Evolutionary conservation across 1,140 invertebrate species (phyloP).

Genomic region (Caenorhabditis briggsae): DNA sequence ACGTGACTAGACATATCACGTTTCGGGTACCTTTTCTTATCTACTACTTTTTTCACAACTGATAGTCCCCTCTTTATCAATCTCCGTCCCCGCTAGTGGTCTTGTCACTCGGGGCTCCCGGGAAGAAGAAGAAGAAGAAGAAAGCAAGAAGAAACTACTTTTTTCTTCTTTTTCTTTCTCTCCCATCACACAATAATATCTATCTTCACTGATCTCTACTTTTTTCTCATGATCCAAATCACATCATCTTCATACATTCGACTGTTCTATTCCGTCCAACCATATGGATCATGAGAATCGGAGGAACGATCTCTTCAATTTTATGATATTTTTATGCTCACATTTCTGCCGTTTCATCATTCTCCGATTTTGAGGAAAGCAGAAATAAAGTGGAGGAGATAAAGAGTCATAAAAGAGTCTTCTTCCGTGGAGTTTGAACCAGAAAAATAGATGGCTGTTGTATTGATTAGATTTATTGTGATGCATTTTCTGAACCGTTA

Average conservation of each 20-base stretch:
- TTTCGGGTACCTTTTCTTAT: neutral
- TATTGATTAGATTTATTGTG: too few relatives aligned
- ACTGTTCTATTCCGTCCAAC: slow-evolving; percentile 44
- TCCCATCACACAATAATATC: slow-evolving; percentile 48
- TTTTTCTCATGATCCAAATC: slow-evolving; percentile 55
- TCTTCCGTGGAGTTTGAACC: neutral
- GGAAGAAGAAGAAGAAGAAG: neutral
- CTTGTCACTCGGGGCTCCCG: slow-evolving; percentile 43
- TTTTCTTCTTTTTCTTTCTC: slow-evolving; percentile 7
- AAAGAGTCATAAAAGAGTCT: slow-evolving; percentile 42
- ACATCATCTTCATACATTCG: slow-evolving; percentile 36
- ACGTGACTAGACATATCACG: slow-evolving; percentile 52
- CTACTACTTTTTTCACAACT: neutral
- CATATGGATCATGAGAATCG: slow-evolving; percentile 39
- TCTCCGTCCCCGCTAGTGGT: slow-evolving; percentile 45
- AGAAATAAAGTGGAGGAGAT: slow-evolving; percentile 46
- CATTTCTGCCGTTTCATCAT: neutral
- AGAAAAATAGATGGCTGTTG: slow-evolving; percentile 11
- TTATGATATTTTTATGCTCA: slow-evolving; percentile 46
- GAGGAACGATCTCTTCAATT: neutral
- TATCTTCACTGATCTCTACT: slow-evolving; percentile 44
- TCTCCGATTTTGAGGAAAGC: slow-evolving; percentile 37
- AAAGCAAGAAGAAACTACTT: slow-evolving; percentile 43
- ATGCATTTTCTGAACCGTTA: too few relatives aligned
- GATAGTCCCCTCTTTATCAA: slow-evolving; percentile 48